Conservation (phyloP, 2,888 invertebrate species). For the Molanna angustata region DNA sequence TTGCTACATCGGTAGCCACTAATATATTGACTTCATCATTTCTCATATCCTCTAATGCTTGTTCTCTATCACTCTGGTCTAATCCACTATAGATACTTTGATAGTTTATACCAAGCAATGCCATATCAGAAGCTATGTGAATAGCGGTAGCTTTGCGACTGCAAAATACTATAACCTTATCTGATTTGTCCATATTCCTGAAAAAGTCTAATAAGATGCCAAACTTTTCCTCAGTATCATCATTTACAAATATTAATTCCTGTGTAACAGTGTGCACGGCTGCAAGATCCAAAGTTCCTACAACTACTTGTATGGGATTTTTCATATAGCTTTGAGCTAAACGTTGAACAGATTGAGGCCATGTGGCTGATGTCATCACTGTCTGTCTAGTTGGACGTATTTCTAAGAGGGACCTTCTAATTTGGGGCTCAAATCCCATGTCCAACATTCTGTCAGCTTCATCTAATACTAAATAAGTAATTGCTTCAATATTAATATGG, state of each 20-base stretch:
- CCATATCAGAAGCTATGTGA: conserved; percentile 77
- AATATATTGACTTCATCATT: conserved; percentile 76
- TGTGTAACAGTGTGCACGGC: conserved; percentile 88
- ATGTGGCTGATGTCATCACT: conserved; percentile 97
- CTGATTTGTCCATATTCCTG: conserved; percentile 63
- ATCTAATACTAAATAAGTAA: conserved; percentile 89
- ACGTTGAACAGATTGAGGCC: conserved; percentile 85
- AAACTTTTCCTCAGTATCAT: conserved; percentile 60
- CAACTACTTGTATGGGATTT: conserved; percentile 86
- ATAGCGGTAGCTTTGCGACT: conserved; percentile 83
- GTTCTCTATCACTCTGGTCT: conserved; percentile 75
- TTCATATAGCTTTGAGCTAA: conserved; percentile 85
- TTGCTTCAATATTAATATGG: conserved; percentile 69
- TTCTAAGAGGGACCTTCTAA: conserved; percentile 75
- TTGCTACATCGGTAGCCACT: conserved; percentile 94
- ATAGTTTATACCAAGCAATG: conserved; percentile 64
- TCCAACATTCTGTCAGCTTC: conserved; percentile 90
- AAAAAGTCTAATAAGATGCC: conserved; percentile 67
- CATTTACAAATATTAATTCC: conserved; percentile 69
- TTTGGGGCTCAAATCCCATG: conserved; percentile 87
- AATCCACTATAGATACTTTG: conserved; percentile 89
- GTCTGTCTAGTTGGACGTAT: conserved; percentile 88
- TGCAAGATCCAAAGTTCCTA: conserved; percentile 84
- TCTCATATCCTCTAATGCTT: conserved; percentile 81
- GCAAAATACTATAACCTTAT: conserved; percentile 90